A percentile compares a stretch with the other conserved stretches of the same genome.
Conservation (phyloP, 2,888 invertebrate species). For the Phorcus lineatus region DNA sequence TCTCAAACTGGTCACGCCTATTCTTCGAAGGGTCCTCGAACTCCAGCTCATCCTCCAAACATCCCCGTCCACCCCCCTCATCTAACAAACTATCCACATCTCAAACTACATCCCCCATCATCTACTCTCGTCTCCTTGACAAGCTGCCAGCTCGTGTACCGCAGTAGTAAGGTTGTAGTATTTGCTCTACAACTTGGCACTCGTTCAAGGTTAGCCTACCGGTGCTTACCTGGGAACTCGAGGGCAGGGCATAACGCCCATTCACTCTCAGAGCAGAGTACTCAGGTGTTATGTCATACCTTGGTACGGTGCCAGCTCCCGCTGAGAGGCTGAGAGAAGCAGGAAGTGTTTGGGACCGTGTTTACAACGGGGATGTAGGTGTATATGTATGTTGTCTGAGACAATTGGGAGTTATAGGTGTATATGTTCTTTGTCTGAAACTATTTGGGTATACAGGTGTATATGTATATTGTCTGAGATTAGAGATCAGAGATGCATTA, state of each 20-base stretch:
- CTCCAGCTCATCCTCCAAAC: too few relatives aligned
- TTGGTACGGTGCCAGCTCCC: conserved; percentile 3
- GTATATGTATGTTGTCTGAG: too few relatives aligned
- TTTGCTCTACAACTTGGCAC: conserved; percentile 7
- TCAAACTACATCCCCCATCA: too few relatives aligned
- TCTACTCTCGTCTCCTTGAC: not conserved
- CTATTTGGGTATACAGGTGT: too few relatives aligned
- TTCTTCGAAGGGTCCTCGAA: too few relatives aligned
- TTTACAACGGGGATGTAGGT: not conserved
- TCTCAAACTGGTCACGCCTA: too few relatives aligned
- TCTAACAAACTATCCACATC: too few relatives aligned
- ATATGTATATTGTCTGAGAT: too few relatives aligned
- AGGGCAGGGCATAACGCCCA: not conserved
- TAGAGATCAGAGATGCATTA: too few relatives aligned
- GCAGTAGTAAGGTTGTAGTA: conserved; percentile 8
- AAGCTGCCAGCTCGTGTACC: not conserved
- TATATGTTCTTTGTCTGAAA: too few relatives aligned
- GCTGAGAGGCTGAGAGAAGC: not conserved
- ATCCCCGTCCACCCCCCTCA: too few relatives aligned
- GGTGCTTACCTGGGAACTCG: not conserved
- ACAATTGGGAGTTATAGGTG: too few relatives aligned
- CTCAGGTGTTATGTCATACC: conserved; percentile 6
- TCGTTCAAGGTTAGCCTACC: conserved; percentile 11
- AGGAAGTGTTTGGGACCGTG: not conserved
- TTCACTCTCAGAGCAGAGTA: not conserved